A percentile compares a stretch with the other conserved stretches of the same genome.
phyloP scores from a whole-genome alignment of 2,888 invertebrate species.

The Drosophila mettleri region DNA sequence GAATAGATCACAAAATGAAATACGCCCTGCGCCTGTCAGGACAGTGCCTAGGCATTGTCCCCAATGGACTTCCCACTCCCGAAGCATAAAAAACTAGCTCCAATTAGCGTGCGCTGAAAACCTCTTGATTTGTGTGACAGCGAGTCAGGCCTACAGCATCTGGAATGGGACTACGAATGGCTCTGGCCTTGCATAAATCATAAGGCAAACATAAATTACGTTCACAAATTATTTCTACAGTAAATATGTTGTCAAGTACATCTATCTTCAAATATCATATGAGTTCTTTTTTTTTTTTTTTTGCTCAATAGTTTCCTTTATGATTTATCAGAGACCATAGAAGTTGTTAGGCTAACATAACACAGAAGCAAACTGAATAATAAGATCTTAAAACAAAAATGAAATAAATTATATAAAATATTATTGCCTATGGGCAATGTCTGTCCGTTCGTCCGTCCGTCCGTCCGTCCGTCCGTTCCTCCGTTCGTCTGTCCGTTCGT shows the following conservation, averaged over 20 bases:
- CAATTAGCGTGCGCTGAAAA: conserved; percentile 29
- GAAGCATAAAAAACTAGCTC: conserved; percentile 9
- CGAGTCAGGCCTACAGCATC: conserved; percentile 12
- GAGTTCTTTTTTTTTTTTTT: background rate
- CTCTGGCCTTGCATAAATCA: conserved; percentile 11
- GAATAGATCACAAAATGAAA: conserved; percentile 51
- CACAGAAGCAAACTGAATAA: background rate
- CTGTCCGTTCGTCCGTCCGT: too few species aligned
- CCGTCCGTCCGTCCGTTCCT: too few species aligned
- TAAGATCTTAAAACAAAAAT: background rate
- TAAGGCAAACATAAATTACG: conserved; percentile 8
- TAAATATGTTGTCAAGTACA: background rate
- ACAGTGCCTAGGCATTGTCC: conserved; percentile 12
- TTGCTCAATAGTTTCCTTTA: background rate
- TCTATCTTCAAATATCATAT: background rate
- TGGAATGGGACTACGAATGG: conserved; percentile 6
- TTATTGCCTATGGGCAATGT: background rate
- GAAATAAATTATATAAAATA: background rate
- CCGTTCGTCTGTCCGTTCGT: too few species aligned
- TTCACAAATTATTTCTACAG: background rate
- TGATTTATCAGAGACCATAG: background rate
- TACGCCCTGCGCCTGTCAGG: conserved; percentile 19
- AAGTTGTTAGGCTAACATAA: background rate
- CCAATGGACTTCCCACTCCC: background rate
- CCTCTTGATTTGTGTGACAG: conserved; percentile 57